A percentile compares a stretch with the other conserved stretches of the same genome.
Evolutionary conservation across 2,888 invertebrate species (phyloP).

Genomic region (Arenicola marina): DNA sequence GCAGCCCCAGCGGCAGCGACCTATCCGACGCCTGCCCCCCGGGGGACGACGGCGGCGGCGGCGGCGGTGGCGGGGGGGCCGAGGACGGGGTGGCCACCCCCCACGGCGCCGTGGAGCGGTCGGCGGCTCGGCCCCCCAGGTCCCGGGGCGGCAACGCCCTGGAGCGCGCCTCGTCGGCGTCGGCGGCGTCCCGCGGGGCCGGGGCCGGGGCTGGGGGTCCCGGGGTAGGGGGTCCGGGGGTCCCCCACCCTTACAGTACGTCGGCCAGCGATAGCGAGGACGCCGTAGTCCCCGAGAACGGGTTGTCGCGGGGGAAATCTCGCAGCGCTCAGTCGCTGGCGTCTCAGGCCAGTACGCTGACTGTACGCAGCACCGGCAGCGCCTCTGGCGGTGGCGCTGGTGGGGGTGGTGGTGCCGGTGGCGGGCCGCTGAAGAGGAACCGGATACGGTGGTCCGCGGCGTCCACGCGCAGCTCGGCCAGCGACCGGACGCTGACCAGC

Average conservation of each 20-base stretch:
- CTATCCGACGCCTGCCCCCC: constrained; percentile 5
- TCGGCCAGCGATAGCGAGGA: constrained; percentile 31
- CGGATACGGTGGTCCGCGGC: constrained; percentile 17
- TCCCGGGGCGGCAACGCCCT: not conserved
- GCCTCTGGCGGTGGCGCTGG: not conserved
- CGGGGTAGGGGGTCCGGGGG: no score
- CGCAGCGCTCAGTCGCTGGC: constrained; percentile 12
- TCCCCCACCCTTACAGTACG: constrained; percentile 15
- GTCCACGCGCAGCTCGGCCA: constrained; percentile 21
- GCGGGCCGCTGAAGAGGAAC: constrained; percentile 17
- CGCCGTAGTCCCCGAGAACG: constrained; percentile 1
- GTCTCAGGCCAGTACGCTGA: constrained; percentile 24
- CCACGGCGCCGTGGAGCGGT: not conserved
- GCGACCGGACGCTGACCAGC: constrained; percentile 24
- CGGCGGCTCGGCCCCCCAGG: not conserved
- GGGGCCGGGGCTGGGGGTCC: no score
- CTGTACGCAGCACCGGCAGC: constrained; percentile 19
- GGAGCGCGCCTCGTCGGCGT: not conserved
- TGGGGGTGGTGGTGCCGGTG: no score
- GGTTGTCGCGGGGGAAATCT: constrained; percentile 12
- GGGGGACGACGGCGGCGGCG: not conserved
- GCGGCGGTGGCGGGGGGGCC: no score
- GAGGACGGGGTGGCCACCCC: not conserved
- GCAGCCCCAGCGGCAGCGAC: constrained; percentile 27
- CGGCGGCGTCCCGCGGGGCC: not conserved